Evolutionary conservation across 2,113 vertebrate genomes (phyloP).

Genomic region (Trogon melanurus): DNA sequence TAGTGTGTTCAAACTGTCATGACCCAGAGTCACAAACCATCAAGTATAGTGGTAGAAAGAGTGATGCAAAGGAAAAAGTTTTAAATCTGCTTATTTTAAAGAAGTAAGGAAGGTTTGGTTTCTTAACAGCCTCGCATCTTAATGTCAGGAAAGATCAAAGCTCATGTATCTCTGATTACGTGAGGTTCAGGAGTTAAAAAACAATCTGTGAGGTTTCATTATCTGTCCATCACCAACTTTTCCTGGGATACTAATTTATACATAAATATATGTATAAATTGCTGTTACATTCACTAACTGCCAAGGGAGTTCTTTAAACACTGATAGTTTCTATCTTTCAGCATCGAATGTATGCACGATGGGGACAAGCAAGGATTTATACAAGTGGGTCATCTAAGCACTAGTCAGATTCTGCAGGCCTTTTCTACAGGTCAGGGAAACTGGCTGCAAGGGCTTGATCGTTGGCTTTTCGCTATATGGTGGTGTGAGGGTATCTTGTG

Average conservation of each 20-base stretch:
- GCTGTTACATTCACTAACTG: neutral
- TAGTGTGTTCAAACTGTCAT: neutral
- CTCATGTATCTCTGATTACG: neutral
- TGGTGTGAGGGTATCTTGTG: neutral
- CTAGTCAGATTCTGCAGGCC: neutral
- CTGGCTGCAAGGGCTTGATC: neutral
- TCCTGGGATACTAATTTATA: neutral
- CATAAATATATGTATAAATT: neutral
- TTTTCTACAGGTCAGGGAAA: neutral
- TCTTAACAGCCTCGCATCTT: neutral
- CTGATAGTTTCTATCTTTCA: neutral
- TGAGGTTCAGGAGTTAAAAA: neutral
- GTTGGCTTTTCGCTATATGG: neutral
- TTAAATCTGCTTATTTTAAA: neutral
- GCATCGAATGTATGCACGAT: neutral
- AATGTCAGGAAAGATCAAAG: neutral
- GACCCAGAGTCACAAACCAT: neutral
- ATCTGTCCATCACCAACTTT: neutral
- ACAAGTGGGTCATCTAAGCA: neutral
- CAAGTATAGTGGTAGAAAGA: neutral
- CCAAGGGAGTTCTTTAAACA: neutral
- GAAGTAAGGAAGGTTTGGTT: neutral
- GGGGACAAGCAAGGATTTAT: neutral
- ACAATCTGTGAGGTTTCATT: neutral
- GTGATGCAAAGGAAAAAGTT: neutral